Conservation (phyloP, 2,113 vertebrate genomes). For the Capra hircus region DNA sequence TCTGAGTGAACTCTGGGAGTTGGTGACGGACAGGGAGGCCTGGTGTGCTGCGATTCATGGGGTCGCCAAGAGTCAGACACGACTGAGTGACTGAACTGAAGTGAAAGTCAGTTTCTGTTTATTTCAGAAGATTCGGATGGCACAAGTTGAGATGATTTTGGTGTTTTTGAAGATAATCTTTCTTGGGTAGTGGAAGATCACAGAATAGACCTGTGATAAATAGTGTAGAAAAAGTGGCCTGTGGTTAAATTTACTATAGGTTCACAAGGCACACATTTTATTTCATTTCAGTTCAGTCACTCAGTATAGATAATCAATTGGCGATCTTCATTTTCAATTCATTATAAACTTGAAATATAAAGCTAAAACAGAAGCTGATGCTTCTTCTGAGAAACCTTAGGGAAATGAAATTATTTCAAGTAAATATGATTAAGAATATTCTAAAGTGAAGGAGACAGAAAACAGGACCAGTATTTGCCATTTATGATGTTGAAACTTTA, state of each 20-base stretch:
- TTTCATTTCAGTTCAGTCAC: neutral
- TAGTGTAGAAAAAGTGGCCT: neutral
- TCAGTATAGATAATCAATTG: neutral
- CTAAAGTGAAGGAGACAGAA: neutral
- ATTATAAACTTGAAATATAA: neutral
- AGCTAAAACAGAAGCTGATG: neutral
- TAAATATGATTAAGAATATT: slow-evolving; percentile 25
- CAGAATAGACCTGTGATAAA: neutral
- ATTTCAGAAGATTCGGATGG: neutral
- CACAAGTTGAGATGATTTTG: neutral
- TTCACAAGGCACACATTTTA: neutral
- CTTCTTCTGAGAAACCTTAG: neutral
- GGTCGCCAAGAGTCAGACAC: too few species aligned
- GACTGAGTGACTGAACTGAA: too few species aligned
- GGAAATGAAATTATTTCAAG: neutral
- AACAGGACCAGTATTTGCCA: neutral
- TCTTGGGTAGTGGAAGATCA: neutral
- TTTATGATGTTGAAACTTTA: slow-evolving; percentile 22
- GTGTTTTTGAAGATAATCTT: neutral
- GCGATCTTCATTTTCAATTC: neutral
- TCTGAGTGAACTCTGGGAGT: too few species aligned
- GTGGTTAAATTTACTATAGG: neutral
- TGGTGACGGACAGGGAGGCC: too few species aligned
- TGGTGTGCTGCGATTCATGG: too few species aligned
- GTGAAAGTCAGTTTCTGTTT: neutral